A percentile compares a stretch with the other conserved stretches of the same genome.
Conservation (phyloP, 2,113 vertebrate genomes). For the Trichechus manatus region DNA sequence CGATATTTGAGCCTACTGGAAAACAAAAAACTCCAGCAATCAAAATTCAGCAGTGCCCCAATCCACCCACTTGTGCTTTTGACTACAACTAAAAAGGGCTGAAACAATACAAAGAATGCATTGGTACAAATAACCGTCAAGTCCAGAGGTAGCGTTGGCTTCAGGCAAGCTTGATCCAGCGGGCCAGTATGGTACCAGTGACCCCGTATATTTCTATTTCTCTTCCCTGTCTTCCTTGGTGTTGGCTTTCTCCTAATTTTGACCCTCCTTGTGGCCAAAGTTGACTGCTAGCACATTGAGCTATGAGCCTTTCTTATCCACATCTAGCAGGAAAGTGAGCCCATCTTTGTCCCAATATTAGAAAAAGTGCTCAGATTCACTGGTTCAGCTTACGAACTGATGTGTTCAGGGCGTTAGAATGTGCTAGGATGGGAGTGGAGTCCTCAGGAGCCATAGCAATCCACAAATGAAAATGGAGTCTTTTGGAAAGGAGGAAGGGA, state of each 20-base stretch:
- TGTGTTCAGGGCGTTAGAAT: not conserved
- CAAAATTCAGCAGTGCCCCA: not conserved
- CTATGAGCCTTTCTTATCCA: not conserved
- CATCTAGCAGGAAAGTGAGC: not conserved
- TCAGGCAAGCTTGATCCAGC: not conserved
- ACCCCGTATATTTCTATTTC: not conserved
- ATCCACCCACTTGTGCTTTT: not conserved
- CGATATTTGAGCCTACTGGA: not conserved
- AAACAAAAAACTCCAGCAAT: not conserved
- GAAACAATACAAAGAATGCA: not conserved
- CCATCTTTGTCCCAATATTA: not conserved
- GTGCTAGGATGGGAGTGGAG: not conserved
- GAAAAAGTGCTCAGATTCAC: conserved; percentile 7
- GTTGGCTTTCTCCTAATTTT: not conserved
- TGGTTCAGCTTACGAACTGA: not conserved
- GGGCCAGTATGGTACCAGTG: not conserved
- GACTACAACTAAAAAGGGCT: not conserved
- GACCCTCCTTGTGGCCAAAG: not conserved
- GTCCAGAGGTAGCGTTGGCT: not conserved
- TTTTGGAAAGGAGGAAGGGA: not conserved
- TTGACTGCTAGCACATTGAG: not conserved
- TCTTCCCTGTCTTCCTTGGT: not conserved
- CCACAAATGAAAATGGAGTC: not conserved
- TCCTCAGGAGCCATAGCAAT: not conserved
- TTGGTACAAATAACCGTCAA: not conserved